Evolutionary conservation across 2,888 invertebrate genomes (phyloP).

Genomic region (Choreutis nemorana): DNA sequence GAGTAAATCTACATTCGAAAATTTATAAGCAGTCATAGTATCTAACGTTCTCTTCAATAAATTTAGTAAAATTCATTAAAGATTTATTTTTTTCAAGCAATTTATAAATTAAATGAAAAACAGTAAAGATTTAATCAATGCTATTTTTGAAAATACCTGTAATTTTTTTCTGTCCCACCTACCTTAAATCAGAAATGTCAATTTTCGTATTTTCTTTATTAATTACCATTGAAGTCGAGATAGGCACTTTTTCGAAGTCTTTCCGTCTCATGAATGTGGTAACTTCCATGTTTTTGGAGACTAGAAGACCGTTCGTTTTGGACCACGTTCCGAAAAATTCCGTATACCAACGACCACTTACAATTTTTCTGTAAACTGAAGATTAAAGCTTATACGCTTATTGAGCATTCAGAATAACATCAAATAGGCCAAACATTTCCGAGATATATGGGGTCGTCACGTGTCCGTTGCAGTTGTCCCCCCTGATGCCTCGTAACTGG

Average conservation of each 20-base stretch:
- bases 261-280: slow-evolving; percentile 26
- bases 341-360: slow-evolving; percentile 17
- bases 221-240: slow-evolving; percentile 14
- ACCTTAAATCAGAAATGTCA: slow-evolving; percentile 24
- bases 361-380: slow-evolving; percentile 33
- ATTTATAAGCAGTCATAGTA: not conserved
- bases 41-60: no score
- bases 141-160: no score
- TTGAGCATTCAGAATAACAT: not conserved
- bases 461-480: no score
- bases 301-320: slow-evolving; percentile 17
- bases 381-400: slow-evolving; percentile 5
- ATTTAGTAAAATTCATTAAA: no score
- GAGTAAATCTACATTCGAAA: not conserved
- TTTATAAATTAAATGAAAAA: no score
- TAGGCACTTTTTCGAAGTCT: slow-evolving; percentile 20
- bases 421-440: not conserved
- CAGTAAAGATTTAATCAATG: no score
- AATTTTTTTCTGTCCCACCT: no score
- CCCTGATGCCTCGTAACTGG: no score
- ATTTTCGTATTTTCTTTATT: slow-evolving; percentile 23
- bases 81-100: no score
- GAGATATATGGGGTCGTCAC: no score
- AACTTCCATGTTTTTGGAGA: slow-evolving; percentile 14
- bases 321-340: slow-evolving; percentile 36